Evolutionary conservation across 2,113 vertebrate genomes (phyloP).

Genomic region (Rostratula benghalensis): DNA sequence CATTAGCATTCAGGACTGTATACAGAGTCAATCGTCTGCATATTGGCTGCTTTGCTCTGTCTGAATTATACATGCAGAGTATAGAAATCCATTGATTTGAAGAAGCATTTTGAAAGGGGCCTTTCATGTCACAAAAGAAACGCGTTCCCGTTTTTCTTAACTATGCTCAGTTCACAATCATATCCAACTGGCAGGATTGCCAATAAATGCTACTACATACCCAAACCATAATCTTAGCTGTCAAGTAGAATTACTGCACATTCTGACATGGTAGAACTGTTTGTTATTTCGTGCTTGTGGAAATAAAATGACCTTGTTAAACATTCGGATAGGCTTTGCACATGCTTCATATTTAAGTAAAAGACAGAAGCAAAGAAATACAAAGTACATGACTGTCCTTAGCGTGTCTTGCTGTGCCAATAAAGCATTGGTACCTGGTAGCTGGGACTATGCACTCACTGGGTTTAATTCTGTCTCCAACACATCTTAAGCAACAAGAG

Average conservation of each 20-base stretch:
- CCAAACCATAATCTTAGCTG: slow-evolving; percentile 55
- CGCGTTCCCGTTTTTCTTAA: slow-evolving; percentile 8
- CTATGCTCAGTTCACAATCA: slow-evolving; percentile 7
- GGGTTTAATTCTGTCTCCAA: not conserved
- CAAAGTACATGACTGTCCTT: not conserved
- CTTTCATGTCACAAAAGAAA: slow-evolving; percentile 58
- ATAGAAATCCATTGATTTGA: slow-evolving; percentile 27
- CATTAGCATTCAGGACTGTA: slow-evolving; percentile 18
- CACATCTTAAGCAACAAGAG: not conserved
- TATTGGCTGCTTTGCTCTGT: slow-evolving; percentile 32
- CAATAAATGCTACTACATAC: slow-evolving; percentile 35
- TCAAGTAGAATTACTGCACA: slow-evolving; percentile 52
- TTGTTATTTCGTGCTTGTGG: slow-evolving; percentile 37
- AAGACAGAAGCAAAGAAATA: not conserved
- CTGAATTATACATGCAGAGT: slow-evolving; percentile 17
- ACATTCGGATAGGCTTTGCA: not conserved
- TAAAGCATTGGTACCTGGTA: not conserved
- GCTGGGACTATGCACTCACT: not conserved
- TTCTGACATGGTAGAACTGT: slow-evolving; percentile 36
- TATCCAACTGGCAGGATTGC: slow-evolving; percentile 48
- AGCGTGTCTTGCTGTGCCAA: not conserved
- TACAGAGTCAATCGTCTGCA: not conserved
- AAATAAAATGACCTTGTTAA: slow-evolving; percentile 50
- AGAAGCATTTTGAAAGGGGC: not conserved
- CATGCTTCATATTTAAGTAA: not conserved